These are phyloP conservation scores for Lasioglossum zephyrum DNA, from an alignment of 2,888 invertebrate species.

Conservation along the genomic window DNA sequence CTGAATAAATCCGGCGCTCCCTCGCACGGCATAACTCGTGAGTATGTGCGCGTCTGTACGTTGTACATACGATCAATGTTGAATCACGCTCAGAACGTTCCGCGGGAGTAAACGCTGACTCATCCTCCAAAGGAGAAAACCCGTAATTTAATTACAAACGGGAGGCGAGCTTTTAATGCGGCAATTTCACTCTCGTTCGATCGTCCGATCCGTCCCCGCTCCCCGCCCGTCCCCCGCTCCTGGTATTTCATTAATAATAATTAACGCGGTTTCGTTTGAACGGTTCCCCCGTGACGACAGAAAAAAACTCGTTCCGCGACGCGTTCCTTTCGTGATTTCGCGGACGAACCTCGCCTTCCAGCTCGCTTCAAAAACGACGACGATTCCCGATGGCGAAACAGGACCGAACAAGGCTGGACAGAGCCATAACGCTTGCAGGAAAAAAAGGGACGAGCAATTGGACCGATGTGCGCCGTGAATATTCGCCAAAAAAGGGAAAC, in stretches of 20 bases:
- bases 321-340: slow-evolving; percentile 8
- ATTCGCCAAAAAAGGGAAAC: background rate
- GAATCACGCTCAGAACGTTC: slow-evolving; percentile 44
- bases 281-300: background rate
- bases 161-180: slow-evolving; percentile 23
- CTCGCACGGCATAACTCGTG: slow-evolving; percentile 65
- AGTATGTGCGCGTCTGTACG: background rate
- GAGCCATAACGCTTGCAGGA: background rate
- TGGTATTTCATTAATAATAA: slow-evolving; percentile 31
- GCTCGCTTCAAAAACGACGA: background rate
- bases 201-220: background rate
- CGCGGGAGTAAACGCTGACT: slow-evolving; percentile 44
- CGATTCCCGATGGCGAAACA: slow-evolving; percentile 21
- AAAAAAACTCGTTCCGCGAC: slow-evolving; percentile 14
- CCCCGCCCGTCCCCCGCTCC: background rate
- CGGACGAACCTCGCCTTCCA: background rate
- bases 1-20: slow-evolving; percentile 70
- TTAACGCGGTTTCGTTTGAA: slow-evolving; percentile 22
- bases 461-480: background rate
- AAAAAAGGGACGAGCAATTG: background rate
- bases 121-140: slow-evolving; percentile 21
- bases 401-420: background rate
- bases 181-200: slow-evolving; percentile 11
- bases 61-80: slow-evolving; percentile 1
- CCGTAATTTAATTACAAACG: slow-evolving; percentile 40